These are phyloP conservation scores for Eupithecia tripunctaria DNA, from an alignment of 2,888 invertebrate species.

Conservation along the genomic window DNA sequence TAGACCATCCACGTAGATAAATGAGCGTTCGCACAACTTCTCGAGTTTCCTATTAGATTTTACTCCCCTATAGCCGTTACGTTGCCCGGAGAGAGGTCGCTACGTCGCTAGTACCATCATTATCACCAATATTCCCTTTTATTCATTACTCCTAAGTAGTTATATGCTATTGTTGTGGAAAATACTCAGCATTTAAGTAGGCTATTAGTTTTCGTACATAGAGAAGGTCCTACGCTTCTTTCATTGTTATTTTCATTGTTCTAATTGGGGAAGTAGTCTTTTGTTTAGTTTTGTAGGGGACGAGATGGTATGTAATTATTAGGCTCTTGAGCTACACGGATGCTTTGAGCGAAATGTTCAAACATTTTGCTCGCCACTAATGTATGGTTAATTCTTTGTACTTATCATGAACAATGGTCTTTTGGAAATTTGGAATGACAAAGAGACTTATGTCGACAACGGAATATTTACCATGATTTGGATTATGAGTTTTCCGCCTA, in stretches of 20 bases:
- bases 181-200: conserved; percentile 65
- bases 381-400: conserved; percentile 19
- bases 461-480: too few relatives aligned
- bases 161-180: conserved; percentile 66
- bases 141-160: conserved; percentile 76
- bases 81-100: conserved; percentile 57
- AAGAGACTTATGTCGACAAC: too few relatives aligned
- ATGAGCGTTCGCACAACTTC: conserved; percentile 55
- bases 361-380: conserved; percentile 25
- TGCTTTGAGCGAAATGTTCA: conserved; percentile 31
- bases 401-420: conserved; percentile 5
- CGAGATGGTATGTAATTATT: conserved; percentile 41
- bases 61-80: conserved; percentile 72
- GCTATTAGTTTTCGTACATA: conserved; percentile 65
- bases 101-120: conserved; percentile 65
- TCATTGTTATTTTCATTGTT: conserved; percentile 48
- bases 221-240: conserved; percentile 48
- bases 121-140: conserved; percentile 68
- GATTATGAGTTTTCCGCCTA: too few relatives aligned
- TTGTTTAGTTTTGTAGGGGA: conserved; percentile 45
- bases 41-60: conserved; percentile 75
- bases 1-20: conserved; percentile 48
- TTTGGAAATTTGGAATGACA: conserved; percentile 16
- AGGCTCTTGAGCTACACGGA: conserved; percentile 29
- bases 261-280: conserved; percentile 45